Evolutionary conservation across 1,140 invertebrate species (phyloP).

Genomic region (Steinernema feltiae): DNA sequence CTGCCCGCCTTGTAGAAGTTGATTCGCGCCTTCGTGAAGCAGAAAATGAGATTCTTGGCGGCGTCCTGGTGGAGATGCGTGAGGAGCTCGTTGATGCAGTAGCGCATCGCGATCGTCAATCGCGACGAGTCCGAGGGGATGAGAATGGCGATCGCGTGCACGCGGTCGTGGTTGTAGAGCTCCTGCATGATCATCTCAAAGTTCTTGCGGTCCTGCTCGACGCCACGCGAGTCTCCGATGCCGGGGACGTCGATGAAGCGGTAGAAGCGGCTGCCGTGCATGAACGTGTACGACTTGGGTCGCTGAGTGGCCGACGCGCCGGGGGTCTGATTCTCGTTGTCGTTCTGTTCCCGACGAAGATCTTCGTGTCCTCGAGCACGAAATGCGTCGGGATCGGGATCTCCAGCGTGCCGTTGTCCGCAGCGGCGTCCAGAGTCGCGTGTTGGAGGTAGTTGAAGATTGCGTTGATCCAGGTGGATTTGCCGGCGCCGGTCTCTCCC

Average conservation of each 20-base stretch:
- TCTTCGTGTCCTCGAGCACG: not conserved
- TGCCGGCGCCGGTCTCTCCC: slow-evolving; percentile 5
- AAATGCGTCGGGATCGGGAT: not conserved
- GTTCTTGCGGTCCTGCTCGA: slow-evolving; percentile 38
- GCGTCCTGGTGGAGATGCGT: slow-evolving; percentile 28
- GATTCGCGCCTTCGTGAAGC: slow-evolving; percentile 38
- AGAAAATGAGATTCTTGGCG: slow-evolving; percentile 41
- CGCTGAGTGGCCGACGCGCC: slow-evolving; percentile 29
- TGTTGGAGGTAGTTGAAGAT: slow-evolving; percentile 10
- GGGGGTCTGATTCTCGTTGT: not conserved
- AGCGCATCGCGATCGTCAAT: slow-evolving; percentile 38
- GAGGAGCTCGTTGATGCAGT: slow-evolving; percentile 50
- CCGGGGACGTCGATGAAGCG: slow-evolving; percentile 43
- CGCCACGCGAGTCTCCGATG: slow-evolving; percentile 37
- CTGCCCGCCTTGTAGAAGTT: slow-evolving; percentile 41
- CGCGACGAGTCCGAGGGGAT: slow-evolving; percentile 44
- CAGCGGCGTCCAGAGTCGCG: not conserved
- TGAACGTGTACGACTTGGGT: slow-evolving; percentile 21
- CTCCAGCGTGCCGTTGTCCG: not conserved
- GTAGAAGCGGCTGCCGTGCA: not conserved
- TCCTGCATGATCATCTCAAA: slow-evolving; percentile 33
- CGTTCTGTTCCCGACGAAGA: not conserved
- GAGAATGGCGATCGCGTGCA: slow-evolving; percentile 48
- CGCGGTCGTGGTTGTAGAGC: slow-evolving; percentile 17
- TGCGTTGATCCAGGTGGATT: slow-evolving; percentile 3